Conservation (phyloP, 2,888 invertebrate genomes). For the Parochlus steinenii region DNA sequence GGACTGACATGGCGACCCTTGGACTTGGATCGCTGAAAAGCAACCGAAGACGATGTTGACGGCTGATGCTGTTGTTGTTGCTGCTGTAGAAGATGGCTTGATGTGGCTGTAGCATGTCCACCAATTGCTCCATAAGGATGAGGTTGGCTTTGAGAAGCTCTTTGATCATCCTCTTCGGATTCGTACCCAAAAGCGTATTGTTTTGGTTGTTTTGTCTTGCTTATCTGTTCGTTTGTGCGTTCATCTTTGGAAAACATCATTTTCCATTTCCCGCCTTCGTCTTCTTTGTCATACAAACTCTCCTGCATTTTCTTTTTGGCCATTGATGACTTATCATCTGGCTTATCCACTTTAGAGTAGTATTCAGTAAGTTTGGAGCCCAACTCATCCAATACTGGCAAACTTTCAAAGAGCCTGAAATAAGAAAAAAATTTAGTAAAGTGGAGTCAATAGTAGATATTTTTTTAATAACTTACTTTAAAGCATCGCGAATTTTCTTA, state of each 20-base stretch:
- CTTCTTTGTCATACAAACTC: background rate
- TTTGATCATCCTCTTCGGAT: slow-evolving; percentile 13
- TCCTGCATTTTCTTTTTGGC: background rate
- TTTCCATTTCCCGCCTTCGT: slow-evolving; percentile 38
- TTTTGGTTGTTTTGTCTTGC: slow-evolving; percentile 10
- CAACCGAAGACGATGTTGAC: background rate
- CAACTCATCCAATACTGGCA: slow-evolving; percentile 54
- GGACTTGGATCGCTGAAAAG: slow-evolving; percentile 19
- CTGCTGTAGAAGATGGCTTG: background rate
- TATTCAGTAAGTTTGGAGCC: slow-evolving; percentile 62
- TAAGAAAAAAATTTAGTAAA: slow-evolving; percentile 16
- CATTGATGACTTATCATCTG: background rate
- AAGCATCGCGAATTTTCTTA: slow-evolving; percentile 48
- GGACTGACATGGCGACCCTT: slow-evolving; percentile 18
- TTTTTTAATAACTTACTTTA: slow-evolving; percentile 34
- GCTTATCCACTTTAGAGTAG: slow-evolving; percentile 58
- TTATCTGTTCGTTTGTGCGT: slow-evolving; percentile 16
- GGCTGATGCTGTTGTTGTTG: slow-evolving; percentile 1
- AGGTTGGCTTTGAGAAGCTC: slow-evolving; percentile 4
- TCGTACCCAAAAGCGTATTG: slow-evolving; percentile 13
- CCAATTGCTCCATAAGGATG: background rate
- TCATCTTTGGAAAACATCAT: slow-evolving; percentile 33
- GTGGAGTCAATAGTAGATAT: background rate
- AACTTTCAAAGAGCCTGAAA: slow-evolving; percentile 42
- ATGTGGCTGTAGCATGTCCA: background rate